Evolutionary conservation across 2,888 invertebrate species (phyloP).

Genomic region (Meliscaeva auricollis): DNA sequence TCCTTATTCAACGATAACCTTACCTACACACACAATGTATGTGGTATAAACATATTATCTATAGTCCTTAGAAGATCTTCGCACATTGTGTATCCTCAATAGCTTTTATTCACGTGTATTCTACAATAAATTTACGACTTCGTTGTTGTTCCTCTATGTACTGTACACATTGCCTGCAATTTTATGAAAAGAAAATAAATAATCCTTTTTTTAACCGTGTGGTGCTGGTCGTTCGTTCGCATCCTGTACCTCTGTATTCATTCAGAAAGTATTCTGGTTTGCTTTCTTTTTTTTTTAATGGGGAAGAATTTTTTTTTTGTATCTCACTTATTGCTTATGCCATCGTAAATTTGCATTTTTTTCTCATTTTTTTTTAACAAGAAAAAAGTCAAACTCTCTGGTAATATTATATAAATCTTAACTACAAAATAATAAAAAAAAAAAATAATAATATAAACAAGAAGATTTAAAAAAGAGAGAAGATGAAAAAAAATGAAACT

Average conservation of each 20-base stretch:
- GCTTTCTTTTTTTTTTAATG: slow-evolving; percentile 6
- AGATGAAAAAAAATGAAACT: slow-evolving; percentile 25
- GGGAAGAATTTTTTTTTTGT: slow-evolving; percentile 35
- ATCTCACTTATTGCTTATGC: slow-evolving; percentile 46
- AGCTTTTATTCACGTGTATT: slow-evolving; percentile 44
- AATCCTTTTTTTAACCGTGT: slow-evolving; percentile 16
- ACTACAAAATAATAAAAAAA: background rate
- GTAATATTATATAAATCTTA: background rate
- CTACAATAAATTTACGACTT: slow-evolving; percentile 52
- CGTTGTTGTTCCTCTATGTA: slow-evolving; percentile 21
- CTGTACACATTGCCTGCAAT: slow-evolving; percentile 50
- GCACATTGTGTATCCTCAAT: slow-evolving; percentile 35
- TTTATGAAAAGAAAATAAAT: slow-evolving; percentile 70
- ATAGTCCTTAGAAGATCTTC: slow-evolving; percentile 25
- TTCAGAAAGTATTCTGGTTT: slow-evolving; percentile 29
- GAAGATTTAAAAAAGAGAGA: background rate
- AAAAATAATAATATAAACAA: background rate
- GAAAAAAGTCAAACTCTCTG: slow-evolving; percentile 11
- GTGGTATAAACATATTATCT: background rate
- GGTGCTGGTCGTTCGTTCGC: background rate
- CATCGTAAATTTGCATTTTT: slow-evolving; percentile 53
- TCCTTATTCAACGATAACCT: slow-evolving; percentile 17
- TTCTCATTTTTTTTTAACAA: background rate
- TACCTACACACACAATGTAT: slow-evolving; percentile 11
- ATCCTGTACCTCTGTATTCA: slow-evolving; percentile 19